Conservation (phyloP, 2,888 invertebrate species). For the Anarsia innoxiella region DNA sequence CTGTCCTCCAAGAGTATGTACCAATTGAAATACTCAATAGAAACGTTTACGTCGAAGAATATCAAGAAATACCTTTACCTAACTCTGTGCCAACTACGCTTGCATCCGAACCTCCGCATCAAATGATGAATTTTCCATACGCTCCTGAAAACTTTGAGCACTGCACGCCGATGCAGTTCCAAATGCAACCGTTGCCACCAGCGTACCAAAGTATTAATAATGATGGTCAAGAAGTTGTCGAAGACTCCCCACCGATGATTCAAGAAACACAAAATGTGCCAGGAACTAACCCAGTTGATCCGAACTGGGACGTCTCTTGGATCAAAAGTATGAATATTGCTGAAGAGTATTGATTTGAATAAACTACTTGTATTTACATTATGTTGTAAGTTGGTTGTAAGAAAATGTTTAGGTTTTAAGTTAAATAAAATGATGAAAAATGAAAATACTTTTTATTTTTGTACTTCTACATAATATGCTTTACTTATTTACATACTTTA, state of each 20-base stretch:
- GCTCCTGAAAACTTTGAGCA: slow-evolving; percentile 24
- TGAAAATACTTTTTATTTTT: too few relatives aligned
- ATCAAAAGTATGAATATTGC: slow-evolving; percentile 36
- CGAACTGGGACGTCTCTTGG: slow-evolving; percentile 51
- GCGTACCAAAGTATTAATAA: slow-evolving; percentile 20
- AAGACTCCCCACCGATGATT: slow-evolving; percentile 18
- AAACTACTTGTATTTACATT: too few relatives aligned
- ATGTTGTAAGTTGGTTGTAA: too few relatives aligned
- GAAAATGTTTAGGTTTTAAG: too few relatives aligned
- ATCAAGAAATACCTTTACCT: background rate
- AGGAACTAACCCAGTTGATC: slow-evolving; percentile 24
- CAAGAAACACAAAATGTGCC: slow-evolving; percentile 15
- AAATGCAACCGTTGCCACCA: slow-evolving; percentile 26
- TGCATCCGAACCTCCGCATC: slow-evolving; percentile 13
- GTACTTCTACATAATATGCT: too few relatives aligned
- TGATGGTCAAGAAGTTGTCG: slow-evolving; percentile 19
- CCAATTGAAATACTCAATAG: background rate
- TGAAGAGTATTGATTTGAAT: slow-evolving; percentile 39
- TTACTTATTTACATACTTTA: too few relatives aligned
- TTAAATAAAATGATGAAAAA: too few relatives aligned
- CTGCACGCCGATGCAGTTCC: slow-evolving; percentile 26
- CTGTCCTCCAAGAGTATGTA: slow-evolving; percentile 33
- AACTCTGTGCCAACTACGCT: background rate
- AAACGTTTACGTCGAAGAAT: background rate
- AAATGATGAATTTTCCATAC: slow-evolving; percentile 22